These are phyloP conservation scores for Spatulosminthurus flaviceps DNA, from an alignment of 2,888 invertebrate species.

Conservation along the genomic window DNA sequence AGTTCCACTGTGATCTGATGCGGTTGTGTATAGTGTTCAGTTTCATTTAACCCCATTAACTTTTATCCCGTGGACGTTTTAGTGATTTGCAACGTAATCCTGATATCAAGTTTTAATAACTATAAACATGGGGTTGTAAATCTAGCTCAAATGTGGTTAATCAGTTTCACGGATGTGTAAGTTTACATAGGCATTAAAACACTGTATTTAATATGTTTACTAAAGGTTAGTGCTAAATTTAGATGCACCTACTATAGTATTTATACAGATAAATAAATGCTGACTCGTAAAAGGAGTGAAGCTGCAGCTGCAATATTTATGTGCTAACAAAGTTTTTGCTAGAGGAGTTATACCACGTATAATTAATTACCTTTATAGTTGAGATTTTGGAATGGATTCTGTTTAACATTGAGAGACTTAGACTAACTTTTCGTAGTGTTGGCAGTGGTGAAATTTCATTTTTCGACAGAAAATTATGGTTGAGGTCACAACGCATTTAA, in stretches of 20 bases:
- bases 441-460: too few species aligned
- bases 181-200: neutral
- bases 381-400: too few species aligned
- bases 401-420: too few species aligned
- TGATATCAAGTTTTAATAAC: conserved; percentile 21
- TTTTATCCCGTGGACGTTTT: neutral
- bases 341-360: neutral
- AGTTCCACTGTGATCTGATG: neutral
- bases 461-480: too few species aligned
- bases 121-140: conserved; percentile 18
- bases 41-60: conserved; percentile 21
- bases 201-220: neutral
- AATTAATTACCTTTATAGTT: too few species aligned
- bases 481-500: too few species aligned
- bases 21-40: neutral
- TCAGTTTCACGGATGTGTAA: neutral
- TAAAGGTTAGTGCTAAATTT: neutral
- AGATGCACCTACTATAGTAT: neutral
- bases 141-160: neutral
- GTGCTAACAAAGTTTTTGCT: neutral
- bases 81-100: neutral
- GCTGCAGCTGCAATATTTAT: conserved; percentile 11
- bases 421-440: too few species aligned
- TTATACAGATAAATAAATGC: neutral
- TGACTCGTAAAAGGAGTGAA: neutral